phyloP scores from a whole-genome alignment of 2,113 vertebrate genomes.

The Crypturellus undulatus region DNA sequence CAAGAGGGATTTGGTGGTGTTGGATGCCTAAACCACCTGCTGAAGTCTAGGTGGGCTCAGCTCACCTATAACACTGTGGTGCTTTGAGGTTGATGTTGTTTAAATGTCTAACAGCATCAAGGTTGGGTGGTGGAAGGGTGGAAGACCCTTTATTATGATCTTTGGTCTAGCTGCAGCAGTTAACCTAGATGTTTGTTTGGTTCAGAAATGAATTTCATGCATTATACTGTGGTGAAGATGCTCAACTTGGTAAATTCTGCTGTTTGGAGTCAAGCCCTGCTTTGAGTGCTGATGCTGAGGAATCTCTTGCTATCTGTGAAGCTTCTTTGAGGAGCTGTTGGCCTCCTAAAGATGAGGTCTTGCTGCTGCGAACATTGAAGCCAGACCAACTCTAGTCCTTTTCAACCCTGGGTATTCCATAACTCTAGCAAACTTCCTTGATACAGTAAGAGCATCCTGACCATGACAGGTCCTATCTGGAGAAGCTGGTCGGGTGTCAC shows the following conservation, averaged over 20 bases:
- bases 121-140: not conserved
- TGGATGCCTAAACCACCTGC: conserved; percentile 60
- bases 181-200: not conserved
- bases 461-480: not conserved
- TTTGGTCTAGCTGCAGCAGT: not conserved
- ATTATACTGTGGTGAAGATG: not conserved
- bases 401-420: not conserved
- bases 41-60: not conserved
- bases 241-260: not conserved
- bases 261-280: not conserved
- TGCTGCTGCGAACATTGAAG: not conserved
- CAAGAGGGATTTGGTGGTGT: not conserved
- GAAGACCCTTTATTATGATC: not conserved
- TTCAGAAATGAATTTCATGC: accelerated
- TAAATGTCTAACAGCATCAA: not conserved
- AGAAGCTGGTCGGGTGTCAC: conserved; percentile 18
- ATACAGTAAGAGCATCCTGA: not conserved
- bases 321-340: not conserved
- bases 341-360: not conserved
- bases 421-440: accelerated
- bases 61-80: not conserved
- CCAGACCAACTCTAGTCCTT: not conserved
- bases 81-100: not conserved
- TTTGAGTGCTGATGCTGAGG: not conserved
- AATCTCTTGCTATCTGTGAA: not conserved